phyloP scores from a whole-genome alignment of 35 echinoderm and acorn worm genomes.

The Eucidaris tribuloides region DNA sequence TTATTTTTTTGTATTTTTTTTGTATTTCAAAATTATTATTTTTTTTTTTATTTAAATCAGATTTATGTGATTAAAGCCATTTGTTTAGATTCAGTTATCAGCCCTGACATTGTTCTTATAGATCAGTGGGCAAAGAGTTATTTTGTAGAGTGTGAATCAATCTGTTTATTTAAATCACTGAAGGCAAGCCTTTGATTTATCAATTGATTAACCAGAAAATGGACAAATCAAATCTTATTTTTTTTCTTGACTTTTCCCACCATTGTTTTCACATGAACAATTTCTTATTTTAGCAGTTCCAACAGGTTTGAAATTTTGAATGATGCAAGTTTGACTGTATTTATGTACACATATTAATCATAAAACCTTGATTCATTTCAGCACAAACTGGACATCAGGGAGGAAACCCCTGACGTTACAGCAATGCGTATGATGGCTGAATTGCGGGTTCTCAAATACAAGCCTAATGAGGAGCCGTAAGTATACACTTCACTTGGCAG shows the following conservation, averaged over 20 bases:
- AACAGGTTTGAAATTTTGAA: background rate
- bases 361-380: conserved; percentile 13
- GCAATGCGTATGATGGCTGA: conserved; percentile 86
- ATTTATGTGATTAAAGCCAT: background rate
- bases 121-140: too few species aligned
- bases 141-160: too few species aligned
- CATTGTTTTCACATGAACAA: background rate
- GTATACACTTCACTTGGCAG: background rate
- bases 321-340: background rate
- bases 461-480: conserved; percentile 82
- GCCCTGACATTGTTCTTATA: too few species aligned
- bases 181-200: background rate
- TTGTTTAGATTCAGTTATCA: too few species aligned
- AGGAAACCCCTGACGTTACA: conserved; percentile 85
- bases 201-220: background rate
- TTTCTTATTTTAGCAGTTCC: background rate
- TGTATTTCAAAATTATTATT: background rate
- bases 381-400: conserved; percentile 95
- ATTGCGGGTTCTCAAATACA: conserved; percentile 79
- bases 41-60: background rate
- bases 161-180: too few species aligned
- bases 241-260: background rate
- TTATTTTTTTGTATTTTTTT: background rate
- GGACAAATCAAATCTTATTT: background rate
- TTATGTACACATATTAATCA: background rate